A percentile compares a stretch with the other conserved stretches of the same genome.
Evolutionary conservation across 1,140 invertebrate species (phyloP).

Genomic region (Trachymyrmex septentrionalis): DNA sequence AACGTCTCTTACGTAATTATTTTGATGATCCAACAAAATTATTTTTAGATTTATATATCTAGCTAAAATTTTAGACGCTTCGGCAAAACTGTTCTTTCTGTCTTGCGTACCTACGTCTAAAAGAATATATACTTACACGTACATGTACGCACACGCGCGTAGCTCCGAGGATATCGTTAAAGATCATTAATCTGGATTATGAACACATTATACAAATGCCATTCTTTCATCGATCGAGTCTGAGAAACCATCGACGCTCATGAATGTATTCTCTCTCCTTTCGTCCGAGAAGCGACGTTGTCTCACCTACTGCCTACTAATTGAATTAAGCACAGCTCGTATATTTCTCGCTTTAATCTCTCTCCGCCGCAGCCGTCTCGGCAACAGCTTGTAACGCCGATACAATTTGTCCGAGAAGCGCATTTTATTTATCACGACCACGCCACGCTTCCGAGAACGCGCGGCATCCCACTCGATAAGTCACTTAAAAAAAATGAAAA

Average conservation of each 20-base stretch:
- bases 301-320: constrained; percentile 54
- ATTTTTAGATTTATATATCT: no score
- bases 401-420: constrained; percentile 74
- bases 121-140: neutral
- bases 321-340: constrained; percentile 72
- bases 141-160: no score
- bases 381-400: constrained; percentile 55
- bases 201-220: neutral
- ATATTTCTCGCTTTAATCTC: constrained; percentile 65
- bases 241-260: constrained; percentile 8
- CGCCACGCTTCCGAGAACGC: constrained; percentile 65
- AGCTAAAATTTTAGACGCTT: no score
- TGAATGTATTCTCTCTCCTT: neutral
- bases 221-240: neutral
- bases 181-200: neutral
- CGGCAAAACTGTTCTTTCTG: no score
- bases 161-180: neutral
- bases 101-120: no score
- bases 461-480: constrained; percentile 75
- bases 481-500: constrained; percentile 53
- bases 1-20: no score
- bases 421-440: constrained; percentile 70
- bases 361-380: constrained; percentile 3
- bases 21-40: no score
- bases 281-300: neutral